Evolutionary conservation across 2,888 invertebrate species (phyloP), one percentile per base, ranked within the genome.

Genomic region (Ditula angustiorana): DNA sequence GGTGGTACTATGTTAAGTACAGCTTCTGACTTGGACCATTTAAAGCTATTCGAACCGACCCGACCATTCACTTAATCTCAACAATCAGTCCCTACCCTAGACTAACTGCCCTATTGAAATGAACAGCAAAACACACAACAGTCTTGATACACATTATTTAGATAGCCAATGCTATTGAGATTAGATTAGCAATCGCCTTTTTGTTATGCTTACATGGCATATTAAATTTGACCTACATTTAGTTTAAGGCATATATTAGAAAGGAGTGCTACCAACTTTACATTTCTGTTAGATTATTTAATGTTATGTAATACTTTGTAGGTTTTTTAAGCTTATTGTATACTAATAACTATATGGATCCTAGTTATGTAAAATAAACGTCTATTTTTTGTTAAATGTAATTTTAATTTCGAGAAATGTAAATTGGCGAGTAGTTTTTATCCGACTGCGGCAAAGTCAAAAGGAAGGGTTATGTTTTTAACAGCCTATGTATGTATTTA

Each of bases 91-190:
- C 74, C 76, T 71, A 76, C 74, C 74, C 76, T 71, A 76, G 73
- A 58, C 72, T 78, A 74, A 78, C 81, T 75, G 74, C 72, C 71
- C 74, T 73, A 72, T 79, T 80, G 76, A 83, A 80, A 82, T 73
- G 77, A 73, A 75, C 81, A 79, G 78, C 82, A 82, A 82, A 85
- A 80, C 80, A 70, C 67, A 69, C 77, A 71, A 74, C 75, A 77
- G 80, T 80, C 78, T 75, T 73, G 80, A 82, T 85, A 78, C 76
- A 79, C 76, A 72, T 71, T 71, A 68, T 71, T 71, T 71, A 73
- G 71, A 73, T 73, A 72, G 57, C 60, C 52, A 78, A 77, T 76
- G 74, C 69, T 74, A 72, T 72, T 62, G 64, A 71, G 81, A 83
- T 83, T 79, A 78, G 73, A 74, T 75, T 76, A 77, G 74, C 77